Evolutionary conservation across 2,113 vertebrate genomes (phyloP), one percentile per base, ranked within the genome.

Genomic region (Carollia perspicillata): DNA sequence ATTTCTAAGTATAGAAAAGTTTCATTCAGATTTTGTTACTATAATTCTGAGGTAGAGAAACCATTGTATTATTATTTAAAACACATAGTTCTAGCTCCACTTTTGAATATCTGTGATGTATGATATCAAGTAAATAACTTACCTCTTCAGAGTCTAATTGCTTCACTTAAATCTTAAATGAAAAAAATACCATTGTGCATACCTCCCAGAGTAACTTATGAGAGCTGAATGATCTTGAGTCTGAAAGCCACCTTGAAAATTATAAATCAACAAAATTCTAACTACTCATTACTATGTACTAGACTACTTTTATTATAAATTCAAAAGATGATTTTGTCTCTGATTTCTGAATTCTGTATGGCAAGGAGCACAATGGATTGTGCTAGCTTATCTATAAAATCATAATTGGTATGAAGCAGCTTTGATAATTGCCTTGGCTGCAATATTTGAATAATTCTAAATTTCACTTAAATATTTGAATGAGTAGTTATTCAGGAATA

Each of bases 351-450:
- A 63, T 84, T 94, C 22, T 63, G 4, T 72, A 74, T 88, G 23
- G 5, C 22, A 90, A 81, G 10, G 65, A 95, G 17, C 68, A 93
- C 17, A 93, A 12, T 92, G 20, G 11, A 5, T 83, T 96, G 11
- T 89, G 16, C 17, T 92, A 53, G 17, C 11, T 96, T 84, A 23
- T 83, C 78, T 92, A 22, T 81, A 93, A 94, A 95, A 92, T 90
- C 7, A 12, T 89, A 95, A 92, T 93, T 94, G 42, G 16, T 87
- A 74, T 86, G 55, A 91, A 93, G 75, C 37, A 69, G 20, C 22
- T 90, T 91, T 94, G 60, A 68, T 96, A 97, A 96, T 94, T 96
- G 30, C 44, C 9, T 94, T 72, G 14, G 33, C 35, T 92, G 80
- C 22, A 84, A n/a, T 91, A 78, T 91, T 28, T 93, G 53, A 78